Conservation (phyloP, 2,888 invertebrate genomes). For the Drosophila falleni region DNA sequence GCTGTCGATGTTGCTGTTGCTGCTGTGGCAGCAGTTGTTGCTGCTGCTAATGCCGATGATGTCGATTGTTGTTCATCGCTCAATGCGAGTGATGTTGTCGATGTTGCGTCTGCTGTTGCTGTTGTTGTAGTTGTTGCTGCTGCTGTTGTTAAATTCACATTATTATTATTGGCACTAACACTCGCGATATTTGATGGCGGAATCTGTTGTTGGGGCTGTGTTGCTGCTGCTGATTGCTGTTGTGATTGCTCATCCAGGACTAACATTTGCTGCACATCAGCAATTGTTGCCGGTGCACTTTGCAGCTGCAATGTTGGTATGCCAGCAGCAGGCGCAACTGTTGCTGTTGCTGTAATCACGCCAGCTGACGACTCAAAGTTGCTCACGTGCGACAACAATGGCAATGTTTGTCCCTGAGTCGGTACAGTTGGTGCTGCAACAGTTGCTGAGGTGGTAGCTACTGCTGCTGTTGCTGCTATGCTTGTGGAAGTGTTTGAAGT, state of each 20-base stretch:
- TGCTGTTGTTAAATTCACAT: conserved; percentile 70
- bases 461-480: conserved; percentile 47
- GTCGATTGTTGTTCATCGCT: conserved; percentile 52
- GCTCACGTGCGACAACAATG: conserved; percentile 79
- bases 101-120: conserved; percentile 40
- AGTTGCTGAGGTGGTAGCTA: conserved; percentile 48
- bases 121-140: conserved; percentile 18
- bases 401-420: conserved; percentile 81
- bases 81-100: conserved; percentile 18
- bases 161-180: conserved; percentile 83
- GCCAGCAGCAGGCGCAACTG: conserved; percentile 43
- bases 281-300: conserved; percentile 82
- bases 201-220: conserved; percentile 50
- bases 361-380: conserved; percentile 66
- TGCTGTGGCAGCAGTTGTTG: conserved; percentile 44
- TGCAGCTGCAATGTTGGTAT: conserved; percentile 61
- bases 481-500: conserved; percentile 80
- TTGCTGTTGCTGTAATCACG: conserved; percentile 30
- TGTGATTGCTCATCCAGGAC: conserved; percentile 51
- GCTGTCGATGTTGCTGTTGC: conserved; percentile 56
- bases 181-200: conserved; percentile 77
- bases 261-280: conserved; percentile 76
- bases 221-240: conserved; percentile 40
- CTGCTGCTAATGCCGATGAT: conserved; percentile 57
- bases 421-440: conserved; percentile 61